These are phyloP conservation scores for Telenomus remus DNA, from an alignment of 1,140 invertebrate genomes.

Conservation along the genomic window DNA sequence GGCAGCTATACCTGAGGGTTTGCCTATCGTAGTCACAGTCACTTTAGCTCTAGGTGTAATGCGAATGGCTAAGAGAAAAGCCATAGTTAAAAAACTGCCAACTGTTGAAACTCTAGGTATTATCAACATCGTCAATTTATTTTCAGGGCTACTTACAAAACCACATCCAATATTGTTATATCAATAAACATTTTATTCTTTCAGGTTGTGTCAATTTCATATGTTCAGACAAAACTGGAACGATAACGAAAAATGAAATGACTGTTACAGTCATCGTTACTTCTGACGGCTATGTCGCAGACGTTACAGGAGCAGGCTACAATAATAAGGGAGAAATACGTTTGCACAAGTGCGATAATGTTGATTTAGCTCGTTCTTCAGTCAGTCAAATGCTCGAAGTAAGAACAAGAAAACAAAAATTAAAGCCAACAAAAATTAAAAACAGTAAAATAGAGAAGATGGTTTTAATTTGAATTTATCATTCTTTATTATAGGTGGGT, in stretches of 20 bases:
- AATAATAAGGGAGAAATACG: conserved; percentile 89
- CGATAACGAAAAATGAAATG: conserved; percentile 99
- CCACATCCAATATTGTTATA: too few relatives aligned
- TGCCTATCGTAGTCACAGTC: conserved; percentile 99
- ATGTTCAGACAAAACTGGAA: conserved; percentile 99
- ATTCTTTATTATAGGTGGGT: conserved; percentile 81
- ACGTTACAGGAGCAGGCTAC: conserved; percentile 95
- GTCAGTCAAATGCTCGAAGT: conserved; percentile 83
- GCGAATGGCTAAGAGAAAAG: conserved; percentile 98
- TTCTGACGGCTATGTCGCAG: conserved; percentile 92
- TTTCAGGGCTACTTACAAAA: too few relatives aligned
- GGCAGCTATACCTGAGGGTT: conserved; percentile 98
- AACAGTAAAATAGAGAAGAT: too few relatives aligned
- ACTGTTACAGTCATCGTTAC: conserved; percentile 95
- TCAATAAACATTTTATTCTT: conserved; percentile 52
- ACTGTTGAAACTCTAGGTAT: conserved; percentile 96
- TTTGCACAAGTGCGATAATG: conserved; percentile 85
- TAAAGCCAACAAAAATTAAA: too few relatives aligned
- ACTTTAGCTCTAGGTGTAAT: conserved; percentile 98
- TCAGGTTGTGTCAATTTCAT: conserved; percentile 97
- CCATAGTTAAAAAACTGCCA: conserved; percentile 98
- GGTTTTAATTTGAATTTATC: too few relatives aligned
- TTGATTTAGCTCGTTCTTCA: conserved; percentile 83
- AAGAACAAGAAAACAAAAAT: too few relatives aligned
- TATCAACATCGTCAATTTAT: not conserved